phyloP scores from a whole-genome alignment of 1,140 invertebrate species.

The Contarinia nasturtii region DNA sequence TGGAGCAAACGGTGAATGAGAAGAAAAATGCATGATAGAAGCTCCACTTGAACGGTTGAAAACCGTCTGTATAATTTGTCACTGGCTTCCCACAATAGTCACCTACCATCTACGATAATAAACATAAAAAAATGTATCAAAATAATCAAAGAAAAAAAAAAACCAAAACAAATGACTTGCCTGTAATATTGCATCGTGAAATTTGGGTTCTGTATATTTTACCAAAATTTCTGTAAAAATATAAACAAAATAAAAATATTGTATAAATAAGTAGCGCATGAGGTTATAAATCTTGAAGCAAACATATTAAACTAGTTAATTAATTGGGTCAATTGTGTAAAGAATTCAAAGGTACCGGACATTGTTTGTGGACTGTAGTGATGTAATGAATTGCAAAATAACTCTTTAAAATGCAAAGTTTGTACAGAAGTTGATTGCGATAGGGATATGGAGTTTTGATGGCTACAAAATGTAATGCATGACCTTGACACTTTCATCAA shows the following conservation, averaged over 20 bases:
- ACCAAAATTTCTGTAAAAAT: slow-evolving; percentile 35
- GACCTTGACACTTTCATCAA: neutral
- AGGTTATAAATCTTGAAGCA: no score
- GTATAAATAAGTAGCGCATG: neutral
- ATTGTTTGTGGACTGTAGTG: no score
- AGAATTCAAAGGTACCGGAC: no score
- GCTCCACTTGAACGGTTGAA: slow-evolving; percentile 52
- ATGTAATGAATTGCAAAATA: no score
- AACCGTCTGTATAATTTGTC: slow-evolving; percentile 34
- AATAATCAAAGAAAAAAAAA: no score
- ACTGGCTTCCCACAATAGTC: slow-evolving; percentile 51
- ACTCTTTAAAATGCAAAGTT: no score
- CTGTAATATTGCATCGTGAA: slow-evolving; percentile 38
- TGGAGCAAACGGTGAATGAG: slow-evolving; percentile 83
- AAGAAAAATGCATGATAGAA: slow-evolving; percentile 91
- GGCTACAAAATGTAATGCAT: neutral
- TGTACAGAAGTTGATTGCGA: no score
- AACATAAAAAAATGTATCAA: no score
- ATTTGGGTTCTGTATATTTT: slow-evolving; percentile 33
- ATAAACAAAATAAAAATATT: neutral
- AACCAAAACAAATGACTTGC: no score
- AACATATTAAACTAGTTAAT: no score
- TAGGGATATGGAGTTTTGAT: no score
- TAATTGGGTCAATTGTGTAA: no score
- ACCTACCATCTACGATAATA: slow-evolving; percentile 36